Evolutionary conservation across 1,140 invertebrate species (phyloP), one percentile per base, ranked within the genome.

Genomic region (Panagrolaimus sp.): DNA sequence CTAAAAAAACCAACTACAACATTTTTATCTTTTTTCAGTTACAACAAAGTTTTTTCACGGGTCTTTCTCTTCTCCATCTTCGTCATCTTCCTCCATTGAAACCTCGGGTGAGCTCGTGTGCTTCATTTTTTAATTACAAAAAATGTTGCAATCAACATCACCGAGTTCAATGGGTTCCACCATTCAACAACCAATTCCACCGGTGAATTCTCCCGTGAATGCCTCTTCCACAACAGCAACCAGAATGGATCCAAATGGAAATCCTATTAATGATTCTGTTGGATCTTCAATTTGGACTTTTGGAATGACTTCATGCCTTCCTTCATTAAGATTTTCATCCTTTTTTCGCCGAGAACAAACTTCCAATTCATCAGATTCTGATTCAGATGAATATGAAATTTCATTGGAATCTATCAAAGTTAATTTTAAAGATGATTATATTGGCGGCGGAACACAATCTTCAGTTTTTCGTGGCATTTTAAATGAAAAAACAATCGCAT

Each of bases 401-500:
- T 90, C 91, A 0, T 95, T 96, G 84, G 93, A 96, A 83, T 87
- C 88, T 10, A 93, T 98, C 43, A 52, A 70, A 43, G 43, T 70
- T 17, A 44, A 76, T 26, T 76, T 77, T 64, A 78, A 79, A 21
- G 66, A 68, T 15, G 70, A 78, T 47, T 76, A 78, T 43, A 79
- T 76, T 48, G 74, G 74, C 17, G 74, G 74, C 43, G 74, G 74
- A 17, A 76, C 80, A 28, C 75, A 78, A 63, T 72, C 21, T 15
- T 75, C 67, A 90, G 90, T 58, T 90, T 98, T 95, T 83, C 89
- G 90, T 63, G 94, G 93, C 0, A 90, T 88, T 78, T 85, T 93
- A 5, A 83, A 84, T 63, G 78, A 81, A 17, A 32, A 48, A 17
- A 74, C 38, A 28, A 79, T 76, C 62, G 74, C 74, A 0, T 45